Conservation (phyloP, 2,797 vertebrate species). For the Streptopelia turtur region DNA sequence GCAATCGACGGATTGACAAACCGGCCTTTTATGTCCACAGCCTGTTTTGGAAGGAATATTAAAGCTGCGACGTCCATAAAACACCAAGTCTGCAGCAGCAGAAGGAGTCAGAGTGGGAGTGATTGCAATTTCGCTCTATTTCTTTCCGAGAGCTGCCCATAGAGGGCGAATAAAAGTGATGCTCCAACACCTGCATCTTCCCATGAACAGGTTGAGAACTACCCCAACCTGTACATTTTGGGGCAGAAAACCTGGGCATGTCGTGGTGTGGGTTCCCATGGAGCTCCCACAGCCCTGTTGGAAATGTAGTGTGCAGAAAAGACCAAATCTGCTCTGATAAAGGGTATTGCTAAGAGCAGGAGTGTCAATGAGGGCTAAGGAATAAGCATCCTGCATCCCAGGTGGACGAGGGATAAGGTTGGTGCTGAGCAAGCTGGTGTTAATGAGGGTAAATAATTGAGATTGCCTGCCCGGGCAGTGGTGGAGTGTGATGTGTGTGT, state of each 20-base stretch:
- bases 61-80: background rate
- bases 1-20: background rate
- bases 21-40: background rate
- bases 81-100: background rate
- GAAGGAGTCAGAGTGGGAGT: background rate
- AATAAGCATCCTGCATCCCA: background rate
- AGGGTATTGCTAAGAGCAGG: background rate
- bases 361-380: background rate
- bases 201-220: background rate
- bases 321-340: background rate
- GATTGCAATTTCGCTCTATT: background rate
- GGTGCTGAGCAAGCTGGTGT: background rate
- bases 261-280: background rate
- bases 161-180: background rate
- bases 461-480: rapidly evolving
- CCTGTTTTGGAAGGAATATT: background rate
- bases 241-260: background rate
- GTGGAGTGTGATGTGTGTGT: rapidly evolving
- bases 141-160: background rate
- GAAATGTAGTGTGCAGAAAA: background rate
- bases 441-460: background rate
- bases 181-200: background rate
- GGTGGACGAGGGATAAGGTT: background rate
- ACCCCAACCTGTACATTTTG: rapidly evolving
- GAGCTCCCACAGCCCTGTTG: no score